A percentile compares a stretch with the other conserved stretches of the same genome.
phyloP scores from a whole-genome alignment of 2,113 vertebrate genomes.

The Mirounga angustirostris region DNA sequence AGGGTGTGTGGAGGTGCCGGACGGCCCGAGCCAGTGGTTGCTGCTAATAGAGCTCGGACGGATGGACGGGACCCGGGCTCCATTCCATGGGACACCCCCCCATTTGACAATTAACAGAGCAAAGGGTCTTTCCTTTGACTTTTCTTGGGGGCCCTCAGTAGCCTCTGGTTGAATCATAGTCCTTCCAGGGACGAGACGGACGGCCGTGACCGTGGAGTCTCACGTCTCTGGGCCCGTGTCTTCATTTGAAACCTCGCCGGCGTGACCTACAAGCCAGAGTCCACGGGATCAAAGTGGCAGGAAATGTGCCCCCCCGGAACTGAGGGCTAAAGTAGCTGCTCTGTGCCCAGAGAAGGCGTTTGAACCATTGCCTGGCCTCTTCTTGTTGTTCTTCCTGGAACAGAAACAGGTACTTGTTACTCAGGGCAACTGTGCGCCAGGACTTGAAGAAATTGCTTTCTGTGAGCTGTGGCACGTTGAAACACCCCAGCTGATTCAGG shows the following conservation, averaged over 20 bases:
- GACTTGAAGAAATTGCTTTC: constrained; percentile 67
- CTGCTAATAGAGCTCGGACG: fast-evolving
- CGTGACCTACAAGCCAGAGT: too few species aligned
- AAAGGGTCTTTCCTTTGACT: background rate
- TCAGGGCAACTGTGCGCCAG: constrained; percentile 54
- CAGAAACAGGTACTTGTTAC: background rate
- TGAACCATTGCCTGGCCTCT: background rate
- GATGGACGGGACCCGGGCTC: fast-evolving
- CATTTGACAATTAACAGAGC: background rate
- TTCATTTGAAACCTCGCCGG: background rate
- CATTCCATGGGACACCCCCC: fast-evolving
- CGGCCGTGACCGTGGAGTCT: background rate
- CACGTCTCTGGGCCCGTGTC: background rate
- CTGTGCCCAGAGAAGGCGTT: background rate
- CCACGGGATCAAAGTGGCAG: background rate
- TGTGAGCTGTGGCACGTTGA: constrained; percentile 86
- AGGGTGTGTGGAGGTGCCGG: fast-evolving
- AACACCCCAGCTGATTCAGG: constrained; percentile 92
- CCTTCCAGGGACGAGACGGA: fast-evolving
- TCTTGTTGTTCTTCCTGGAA: background rate
- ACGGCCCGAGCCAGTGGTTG: fast-evolving
- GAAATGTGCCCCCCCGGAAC: background rate
- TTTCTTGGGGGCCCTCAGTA: too few species aligned
- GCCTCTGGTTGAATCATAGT: too few species aligned
- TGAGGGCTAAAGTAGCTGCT: background rate